Base-by-base conservation (phyloP, 2,888 invertebrate species). In the Lithophane ornitopus region DNA sequence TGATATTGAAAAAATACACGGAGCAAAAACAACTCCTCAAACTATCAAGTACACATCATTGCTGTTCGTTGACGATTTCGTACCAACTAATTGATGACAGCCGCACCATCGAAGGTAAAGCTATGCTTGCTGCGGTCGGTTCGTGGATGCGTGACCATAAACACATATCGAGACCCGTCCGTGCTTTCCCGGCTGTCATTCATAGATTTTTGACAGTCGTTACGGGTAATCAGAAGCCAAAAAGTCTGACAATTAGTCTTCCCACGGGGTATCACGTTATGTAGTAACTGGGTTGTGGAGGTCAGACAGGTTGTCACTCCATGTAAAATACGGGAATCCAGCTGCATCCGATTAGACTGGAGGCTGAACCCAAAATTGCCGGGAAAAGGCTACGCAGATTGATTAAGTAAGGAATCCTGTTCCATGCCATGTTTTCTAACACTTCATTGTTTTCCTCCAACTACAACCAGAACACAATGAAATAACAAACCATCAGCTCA, bases 401-500 rank as follows among this genome's bases (percentile, higher is more conserved):
- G 19, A 19, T 52, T 9, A 22, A 34, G 59, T 12, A 61, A 34
- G 3, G 1, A 61, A 34, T 34, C 12, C 34, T 12, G 22, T 61
- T 22, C 12, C 39, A n/a, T 63, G 16, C 22, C 22, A 34, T 66
- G 3, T 19, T n/a, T 39, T 34, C n/a, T 19, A 49, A 26, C 11
- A 41, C 3, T 28, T 2, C 28, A 3, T 28, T 22, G 14, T 49
- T 56, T 65, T 1, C 11, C 28, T 14, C 22, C 19, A 63, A 58
- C 14, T 49, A 26, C 2, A 34, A 74, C 28, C 44, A 19, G 3
- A 58, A 14, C 44, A 41, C 8, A 71, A 6, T 7, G 12, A 34
- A 28, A 66, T 72, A 61, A 74, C 14, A 54, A 34, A 74, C 26
- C 26, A 73, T 41, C 39, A 39, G 44, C 34, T 26, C 34, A 56